A percentile compares a stretch with the other conserved stretches of the same genome.
These are phyloP conservation scores for Temnothorax longispinosus DNA, from an alignment of 1,140 invertebrate species.

Conservation along the genomic window DNA sequence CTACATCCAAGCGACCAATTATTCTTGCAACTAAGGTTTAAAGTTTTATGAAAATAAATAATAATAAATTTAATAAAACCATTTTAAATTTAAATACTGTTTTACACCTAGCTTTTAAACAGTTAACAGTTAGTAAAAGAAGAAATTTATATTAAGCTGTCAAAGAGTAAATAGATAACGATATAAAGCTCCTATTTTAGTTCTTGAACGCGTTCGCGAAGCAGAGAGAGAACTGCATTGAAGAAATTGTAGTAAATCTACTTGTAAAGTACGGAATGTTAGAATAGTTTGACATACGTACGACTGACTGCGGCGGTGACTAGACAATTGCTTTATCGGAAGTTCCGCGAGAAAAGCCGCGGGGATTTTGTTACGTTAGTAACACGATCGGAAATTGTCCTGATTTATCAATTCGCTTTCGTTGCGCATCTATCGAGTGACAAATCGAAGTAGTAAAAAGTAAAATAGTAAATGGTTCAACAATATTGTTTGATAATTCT, in stretches of 20 bases:
- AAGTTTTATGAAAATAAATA: background rate
- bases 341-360: slow-evolving; percentile 25
- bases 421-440: background rate
- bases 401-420: slow-evolving; percentile 31
- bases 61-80: background rate
- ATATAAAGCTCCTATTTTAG: slow-evolving; percentile 1
- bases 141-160: background rate
- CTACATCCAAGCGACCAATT: background rate
- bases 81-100: background rate
- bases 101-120: background rate
- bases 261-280: slow-evolving; percentile 50
- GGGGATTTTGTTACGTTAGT: slow-evolving; percentile 42
- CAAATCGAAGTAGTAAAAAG: background rate
- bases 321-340: slow-evolving; percentile 54
- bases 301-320: slow-evolving; percentile 21
- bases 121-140: background rate
- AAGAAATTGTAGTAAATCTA: slow-evolving; percentile 52
- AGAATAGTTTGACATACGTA: slow-evolving; percentile 49
- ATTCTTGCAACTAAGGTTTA: background rate
- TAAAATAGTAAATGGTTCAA: background rate
- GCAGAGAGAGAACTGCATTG: background rate
- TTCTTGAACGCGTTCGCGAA: slow-evolving; percentile 10
- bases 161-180: slow-evolving; percentile 20
- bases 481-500: background rate
- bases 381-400: slow-evolving; percentile 40